phyloP scores from a whole-genome alignment of 2,888 invertebrate species.

The Rhorus exstirpatorius region DNA sequence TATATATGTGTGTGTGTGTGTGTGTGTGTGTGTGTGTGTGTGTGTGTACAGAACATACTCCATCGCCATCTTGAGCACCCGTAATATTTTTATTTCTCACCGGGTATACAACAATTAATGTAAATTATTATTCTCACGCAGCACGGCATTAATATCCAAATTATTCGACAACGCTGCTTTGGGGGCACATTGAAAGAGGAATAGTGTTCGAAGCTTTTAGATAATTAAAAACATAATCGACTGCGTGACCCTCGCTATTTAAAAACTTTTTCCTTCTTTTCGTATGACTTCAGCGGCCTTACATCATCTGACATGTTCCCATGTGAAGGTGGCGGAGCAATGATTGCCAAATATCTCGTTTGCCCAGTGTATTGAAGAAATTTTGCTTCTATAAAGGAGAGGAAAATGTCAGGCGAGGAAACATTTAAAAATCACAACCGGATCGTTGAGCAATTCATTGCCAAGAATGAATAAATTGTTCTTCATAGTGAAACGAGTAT shows the following conservation, averaged over 20 bases:
- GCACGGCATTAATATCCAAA: constrained; percentile 50
- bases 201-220: not conserved
- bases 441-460: constrained; percentile 37
- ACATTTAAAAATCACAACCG: constrained; percentile 16
- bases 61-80: not conserved
- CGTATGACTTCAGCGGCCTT: no score
- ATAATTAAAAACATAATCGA: not conserved
- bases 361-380: no score
- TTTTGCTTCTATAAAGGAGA: no score
- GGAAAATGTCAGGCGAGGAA: constrained; percentile 17
- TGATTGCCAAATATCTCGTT: no score
- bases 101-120: not conserved
- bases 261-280: no score
- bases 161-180: constrained; percentile 21
- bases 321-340: no score
- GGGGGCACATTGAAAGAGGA: not conserved
- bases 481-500: not conserved
- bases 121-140: not conserved
- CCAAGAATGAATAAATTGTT: constrained; percentile 26
- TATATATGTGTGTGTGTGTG: not conserved
- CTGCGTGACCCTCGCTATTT: no score
- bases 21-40: no score
- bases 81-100: constrained; percentile 23
- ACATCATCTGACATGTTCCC: no score
- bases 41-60: constrained; percentile 18